Percentiles rank a stretch among this genome's conserved stretches.
phyloP scores from a whole-genome alignment of 2,113 vertebrate species.

The Myotis lucifugus region DNA sequence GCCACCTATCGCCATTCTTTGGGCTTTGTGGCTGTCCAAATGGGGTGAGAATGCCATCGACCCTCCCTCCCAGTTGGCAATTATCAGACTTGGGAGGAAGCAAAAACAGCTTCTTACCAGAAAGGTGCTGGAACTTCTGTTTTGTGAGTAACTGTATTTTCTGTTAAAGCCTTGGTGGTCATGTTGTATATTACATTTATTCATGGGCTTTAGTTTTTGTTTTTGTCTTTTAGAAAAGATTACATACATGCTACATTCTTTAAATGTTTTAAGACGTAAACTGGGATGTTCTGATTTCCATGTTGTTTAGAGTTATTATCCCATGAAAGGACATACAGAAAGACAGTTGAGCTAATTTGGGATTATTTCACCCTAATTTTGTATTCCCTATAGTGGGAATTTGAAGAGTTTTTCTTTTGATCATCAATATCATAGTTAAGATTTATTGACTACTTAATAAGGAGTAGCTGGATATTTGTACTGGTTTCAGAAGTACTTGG shows the following conservation, averaged over 20 bases:
- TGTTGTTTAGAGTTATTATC: conserved; percentile 28
- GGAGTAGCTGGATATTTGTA: conserved; percentile 17
- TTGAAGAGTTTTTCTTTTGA: conserved; percentile 55
- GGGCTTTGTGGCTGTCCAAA: neutral
- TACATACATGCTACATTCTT: neutral
- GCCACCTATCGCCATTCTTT: neutral
- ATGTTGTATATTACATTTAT: conserved; percentile 33
- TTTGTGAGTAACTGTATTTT: conserved; percentile 26
- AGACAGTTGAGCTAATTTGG: conserved; percentile 33
- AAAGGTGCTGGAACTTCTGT: conserved; percentile 38
- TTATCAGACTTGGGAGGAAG: neutral
- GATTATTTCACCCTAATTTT: conserved; percentile 40
- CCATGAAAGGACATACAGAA: neutral
- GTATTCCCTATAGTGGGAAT: neutral
- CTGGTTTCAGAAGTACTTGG: neutral
- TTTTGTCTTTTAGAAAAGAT: conserved; percentile 46
- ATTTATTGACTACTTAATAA: conserved; percentile 47
- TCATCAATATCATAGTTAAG: conserved; percentile 22
- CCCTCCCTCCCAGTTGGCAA: neutral
- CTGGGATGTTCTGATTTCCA: conserved; percentile 1
- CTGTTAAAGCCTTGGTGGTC: neutral
- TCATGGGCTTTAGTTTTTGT: neutral
- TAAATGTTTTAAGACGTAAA: conserved; percentile 15
- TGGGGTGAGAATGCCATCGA: neutral
- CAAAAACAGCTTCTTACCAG: neutral